Conservation (phyloP, 1,140 invertebrate genomes). For the Galleria mellonella region DNA sequence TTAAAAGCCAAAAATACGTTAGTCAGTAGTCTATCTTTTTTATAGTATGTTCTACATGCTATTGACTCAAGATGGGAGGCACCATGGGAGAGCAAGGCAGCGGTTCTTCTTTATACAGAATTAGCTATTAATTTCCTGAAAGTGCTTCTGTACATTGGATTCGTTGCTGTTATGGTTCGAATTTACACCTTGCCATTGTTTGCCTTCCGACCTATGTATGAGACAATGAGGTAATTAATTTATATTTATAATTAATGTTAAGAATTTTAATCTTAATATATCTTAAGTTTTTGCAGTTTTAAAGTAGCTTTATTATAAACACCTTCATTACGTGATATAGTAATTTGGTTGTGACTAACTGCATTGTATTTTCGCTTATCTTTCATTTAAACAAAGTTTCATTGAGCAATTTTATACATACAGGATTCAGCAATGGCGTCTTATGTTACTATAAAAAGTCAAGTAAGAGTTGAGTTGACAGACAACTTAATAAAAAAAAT, state of each 20-base stretch:
- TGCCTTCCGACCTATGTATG: constrained; percentile 99
- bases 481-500: no score
- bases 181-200: constrained; percentile 98
- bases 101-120: constrained; percentile 97
- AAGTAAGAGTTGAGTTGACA: no score
- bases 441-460: no score
- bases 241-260: not conserved
- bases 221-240: constrained; percentile 87
- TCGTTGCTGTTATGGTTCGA: constrained; percentile 97
- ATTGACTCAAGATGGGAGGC: constrained; percentile 96
- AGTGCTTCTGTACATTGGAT: constrained; percentile 94
- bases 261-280: not conserved
- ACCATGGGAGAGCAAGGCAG: constrained; percentile 99
- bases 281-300: no score
- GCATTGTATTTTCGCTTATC: no score
- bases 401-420: no score
- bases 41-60: constrained; percentile 95
- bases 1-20: no score
- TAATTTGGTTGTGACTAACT: no score
- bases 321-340: no score
- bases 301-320: no score
- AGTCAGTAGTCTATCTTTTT: not conserved
- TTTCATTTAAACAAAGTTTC: no score
- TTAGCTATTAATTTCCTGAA: constrained; percentile 93
- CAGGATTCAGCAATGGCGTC: no score